phyloP scores from a whole-genome alignment of 2,797 vertebrate species.

The Caiman crocodilus region DNA sequence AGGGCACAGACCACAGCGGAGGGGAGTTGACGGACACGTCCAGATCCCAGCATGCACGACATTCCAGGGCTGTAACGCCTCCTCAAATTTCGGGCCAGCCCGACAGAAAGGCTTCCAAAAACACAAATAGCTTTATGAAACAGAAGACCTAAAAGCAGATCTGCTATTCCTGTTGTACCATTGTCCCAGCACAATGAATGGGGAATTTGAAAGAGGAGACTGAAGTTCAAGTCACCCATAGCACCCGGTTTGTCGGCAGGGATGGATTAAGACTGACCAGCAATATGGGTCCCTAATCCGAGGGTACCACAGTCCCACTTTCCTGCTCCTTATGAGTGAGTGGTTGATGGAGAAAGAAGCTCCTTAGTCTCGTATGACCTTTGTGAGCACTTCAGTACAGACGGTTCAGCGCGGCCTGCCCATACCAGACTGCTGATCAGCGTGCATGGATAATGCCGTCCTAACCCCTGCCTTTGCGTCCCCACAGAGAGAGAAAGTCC shows the following conservation, averaged over 20 bases:
- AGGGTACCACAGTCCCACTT: neutral
- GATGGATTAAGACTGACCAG: neutral
- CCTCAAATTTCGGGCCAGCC: constrained; percentile 46
- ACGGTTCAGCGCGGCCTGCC: neutral
- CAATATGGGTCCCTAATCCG: neutral
- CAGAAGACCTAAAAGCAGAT: neutral
- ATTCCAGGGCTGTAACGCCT: constrained; percentile 23
- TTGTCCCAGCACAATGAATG: constrained; percentile 46
- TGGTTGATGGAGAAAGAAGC: fast-evolving
- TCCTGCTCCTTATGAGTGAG: neutral
- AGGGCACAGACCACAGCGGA: constrained; percentile 48
- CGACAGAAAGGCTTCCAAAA: constrained; percentile 29
- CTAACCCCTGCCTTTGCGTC: neutral
- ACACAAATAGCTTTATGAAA: neutral
- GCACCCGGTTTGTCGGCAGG: neutral
- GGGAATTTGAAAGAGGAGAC: neutral
- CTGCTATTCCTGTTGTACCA: neutral
- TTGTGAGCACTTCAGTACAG: neutral
- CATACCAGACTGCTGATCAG: neutral
- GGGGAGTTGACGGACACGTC: constrained; percentile 33
- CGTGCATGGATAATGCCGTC: neutral
- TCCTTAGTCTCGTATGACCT: neutral
- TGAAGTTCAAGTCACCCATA: neutral
- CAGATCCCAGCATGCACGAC: neutral
- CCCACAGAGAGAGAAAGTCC: neutral